Evolutionary conservation across 1,140 invertebrate species (phyloP).

Genomic region (Drosophila repleta): DNA sequence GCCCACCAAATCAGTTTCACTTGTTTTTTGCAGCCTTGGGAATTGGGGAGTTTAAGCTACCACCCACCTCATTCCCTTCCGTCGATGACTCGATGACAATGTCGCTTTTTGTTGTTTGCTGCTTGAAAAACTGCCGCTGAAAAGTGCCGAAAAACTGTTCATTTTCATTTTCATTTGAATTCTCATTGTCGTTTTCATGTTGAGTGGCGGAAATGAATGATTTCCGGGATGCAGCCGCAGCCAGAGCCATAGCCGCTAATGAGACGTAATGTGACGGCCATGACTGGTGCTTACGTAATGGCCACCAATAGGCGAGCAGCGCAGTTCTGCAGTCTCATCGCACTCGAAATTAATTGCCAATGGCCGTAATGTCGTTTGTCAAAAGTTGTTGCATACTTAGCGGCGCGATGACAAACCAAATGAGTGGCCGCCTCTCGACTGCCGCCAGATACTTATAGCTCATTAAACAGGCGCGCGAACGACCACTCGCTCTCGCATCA

Average conservation of each 20-base stretch:
- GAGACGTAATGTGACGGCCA: slow-evolving; percentile 77
- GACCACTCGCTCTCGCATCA: background rate
- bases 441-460: slow-evolving; percentile 74
- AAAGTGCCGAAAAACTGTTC: slow-evolving; percentile 60
- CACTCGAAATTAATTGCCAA: slow-evolving; percentile 71
- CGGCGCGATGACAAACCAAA: slow-evolving; percentile 45
- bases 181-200: slow-evolving; percentile 60
- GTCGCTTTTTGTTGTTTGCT: slow-evolving; percentile 41
- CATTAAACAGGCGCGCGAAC: slow-evolving; percentile 55
- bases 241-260: slow-evolving; percentile 48
- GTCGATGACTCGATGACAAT: slow-evolving; percentile 17
- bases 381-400: slow-evolving; percentile 78
- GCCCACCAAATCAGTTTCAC: background rate
- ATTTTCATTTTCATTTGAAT: slow-evolving; percentile 55
- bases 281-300: slow-evolving; percentile 44
- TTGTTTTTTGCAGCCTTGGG: slow-evolving; percentile 9
- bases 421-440: slow-evolving; percentile 31
- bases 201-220: slow-evolving; percentile 72
- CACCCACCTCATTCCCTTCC: background rate
- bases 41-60: slow-evolving; percentile 12
- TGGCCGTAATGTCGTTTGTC: slow-evolving; percentile 68
- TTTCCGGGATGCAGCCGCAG: slow-evolving; percentile 69
- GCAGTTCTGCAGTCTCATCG: slow-evolving; percentile 24
- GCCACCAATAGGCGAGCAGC: background rate
- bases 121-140: slow-evolving; percentile 43